Conservation (phyloP, 2,797 vertebrate genomes). For the Melanotaenia boesemani region DNA sequence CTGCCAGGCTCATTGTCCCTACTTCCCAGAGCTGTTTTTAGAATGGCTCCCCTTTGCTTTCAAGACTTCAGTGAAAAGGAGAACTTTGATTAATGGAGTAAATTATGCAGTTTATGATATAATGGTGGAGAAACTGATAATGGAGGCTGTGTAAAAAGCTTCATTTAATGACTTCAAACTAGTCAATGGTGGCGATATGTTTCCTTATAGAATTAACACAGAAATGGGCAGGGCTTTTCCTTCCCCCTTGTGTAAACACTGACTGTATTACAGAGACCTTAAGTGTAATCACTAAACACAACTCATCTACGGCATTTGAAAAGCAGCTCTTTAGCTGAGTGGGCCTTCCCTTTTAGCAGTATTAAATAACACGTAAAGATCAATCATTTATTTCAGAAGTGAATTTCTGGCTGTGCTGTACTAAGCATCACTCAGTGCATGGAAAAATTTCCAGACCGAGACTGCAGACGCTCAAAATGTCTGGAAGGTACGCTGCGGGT, state of each 20-base stretch:
- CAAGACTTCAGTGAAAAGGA: conserved; percentile 52
- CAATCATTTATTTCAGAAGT: conserved; percentile 6
- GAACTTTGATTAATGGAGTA: conserved; percentile 53
- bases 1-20: conserved; percentile 29
- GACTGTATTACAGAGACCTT: not conserved
- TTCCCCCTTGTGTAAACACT: not conserved
- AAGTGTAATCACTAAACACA: not conserved
- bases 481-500: conserved; percentile 3
- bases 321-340: conserved; percentile 1
- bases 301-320: not conserved
- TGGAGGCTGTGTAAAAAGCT: conserved; percentile 16
- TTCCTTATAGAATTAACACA: conserved; percentile 34
- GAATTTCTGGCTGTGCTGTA: not conserved
- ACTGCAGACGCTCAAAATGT: conserved; percentile 7
- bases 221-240: not conserved
- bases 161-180: conserved; percentile 2
- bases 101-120: conserved; percentile 1
- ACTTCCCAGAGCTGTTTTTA: conserved; percentile 52
- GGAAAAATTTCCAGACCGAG: conserved; percentile 3
- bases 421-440: not conserved
- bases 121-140: not conserved
- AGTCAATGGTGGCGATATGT: conserved; percentile 12
- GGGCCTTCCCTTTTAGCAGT: not conserved
- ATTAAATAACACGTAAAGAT: conserved; percentile 14
- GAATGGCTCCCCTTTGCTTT: conserved; percentile 49